Conservation (phyloP, 2,797 vertebrate genomes). For the Toxotes lorentzi region DNA sequence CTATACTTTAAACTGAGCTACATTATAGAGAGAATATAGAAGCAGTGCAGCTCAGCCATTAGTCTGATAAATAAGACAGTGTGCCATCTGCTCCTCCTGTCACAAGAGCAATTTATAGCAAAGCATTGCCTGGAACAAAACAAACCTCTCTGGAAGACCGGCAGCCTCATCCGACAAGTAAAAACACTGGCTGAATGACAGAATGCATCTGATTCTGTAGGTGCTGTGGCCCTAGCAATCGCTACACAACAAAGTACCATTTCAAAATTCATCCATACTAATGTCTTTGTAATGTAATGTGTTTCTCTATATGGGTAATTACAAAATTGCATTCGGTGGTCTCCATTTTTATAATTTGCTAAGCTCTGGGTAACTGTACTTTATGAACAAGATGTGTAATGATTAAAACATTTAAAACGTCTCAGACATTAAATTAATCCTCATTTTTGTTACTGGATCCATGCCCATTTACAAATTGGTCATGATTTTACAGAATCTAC, state of each 20-base stretch:
- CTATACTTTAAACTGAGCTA: constrained; percentile 16
- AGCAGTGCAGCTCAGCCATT: constrained; percentile 25
- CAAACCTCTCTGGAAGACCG: constrained; percentile 42
- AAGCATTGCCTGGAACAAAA: constrained; percentile 50
- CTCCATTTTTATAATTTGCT: not conserved
- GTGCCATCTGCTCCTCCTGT: constrained; percentile 62
- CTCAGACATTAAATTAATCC: not conserved
- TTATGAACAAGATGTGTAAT: not conserved
- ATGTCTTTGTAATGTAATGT: not conserved
- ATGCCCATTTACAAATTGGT: not conserved
- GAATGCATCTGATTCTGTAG: constrained; percentile 3
- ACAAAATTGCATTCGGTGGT: not conserved
- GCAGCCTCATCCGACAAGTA: constrained; percentile 43
- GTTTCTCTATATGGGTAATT: not conserved
- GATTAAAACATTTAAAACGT: not conserved
- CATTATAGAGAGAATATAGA: constrained; percentile 13
- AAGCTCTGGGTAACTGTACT: not conserved
- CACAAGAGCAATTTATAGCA: constrained; percentile 58
- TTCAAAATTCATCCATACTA: not conserved
- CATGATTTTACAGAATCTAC: not conserved
- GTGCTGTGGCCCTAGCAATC: not conserved
- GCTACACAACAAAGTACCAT: constrained; percentile 7
- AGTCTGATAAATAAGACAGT: constrained; percentile 51
- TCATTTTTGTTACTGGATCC: not conserved
- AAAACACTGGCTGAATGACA: constrained; percentile 29